Evolutionary conservation across 2,113 vertebrate genomes (phyloP).

Genomic region (Gambusia holbrooki): DNA sequence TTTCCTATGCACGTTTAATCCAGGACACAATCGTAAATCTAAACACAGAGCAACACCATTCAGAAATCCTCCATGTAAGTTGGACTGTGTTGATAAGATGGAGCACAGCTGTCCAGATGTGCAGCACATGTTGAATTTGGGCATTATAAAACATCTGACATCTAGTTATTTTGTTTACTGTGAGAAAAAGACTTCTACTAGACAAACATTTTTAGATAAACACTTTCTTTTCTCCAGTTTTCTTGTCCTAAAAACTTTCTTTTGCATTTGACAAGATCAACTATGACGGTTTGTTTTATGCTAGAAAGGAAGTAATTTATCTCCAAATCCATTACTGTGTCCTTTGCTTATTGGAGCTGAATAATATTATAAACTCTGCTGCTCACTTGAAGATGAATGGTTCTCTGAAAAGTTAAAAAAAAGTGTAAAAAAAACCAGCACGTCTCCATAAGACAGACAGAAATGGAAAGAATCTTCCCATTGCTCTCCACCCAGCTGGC

Average conservation of each 20-base stretch:
- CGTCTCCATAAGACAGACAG: slow-evolving; percentile 59
- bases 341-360: neutral
- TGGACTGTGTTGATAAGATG: slow-evolving; percentile 2
- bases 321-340: neutral
- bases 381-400: slow-evolving; percentile 36
- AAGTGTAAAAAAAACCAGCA: neutral
- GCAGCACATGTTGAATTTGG: slow-evolving; percentile 3
- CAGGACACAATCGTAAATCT: neutral
- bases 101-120: slow-evolving; percentile 14
- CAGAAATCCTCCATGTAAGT: neutral
- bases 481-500: slow-evolving; percentile 71
- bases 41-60: neutral
- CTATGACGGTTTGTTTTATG: neutral
- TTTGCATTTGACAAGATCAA: neutral
- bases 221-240: neutral
- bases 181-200: neutral
- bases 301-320: slow-evolving; percentile 11
- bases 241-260: neutral
- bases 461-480: slow-evolving; percentile 67
- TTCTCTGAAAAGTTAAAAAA: slow-evolving; percentile 27
- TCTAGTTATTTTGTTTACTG: neutral
- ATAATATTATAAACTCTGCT: slow-evolving; percentile 1
- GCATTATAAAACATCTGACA: neutral
- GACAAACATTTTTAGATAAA: neutral
- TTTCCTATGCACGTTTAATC: neutral